phyloP scores from a whole-genome alignment of 2,888 invertebrate species.

The Holacanthella duospinosa region DNA sequence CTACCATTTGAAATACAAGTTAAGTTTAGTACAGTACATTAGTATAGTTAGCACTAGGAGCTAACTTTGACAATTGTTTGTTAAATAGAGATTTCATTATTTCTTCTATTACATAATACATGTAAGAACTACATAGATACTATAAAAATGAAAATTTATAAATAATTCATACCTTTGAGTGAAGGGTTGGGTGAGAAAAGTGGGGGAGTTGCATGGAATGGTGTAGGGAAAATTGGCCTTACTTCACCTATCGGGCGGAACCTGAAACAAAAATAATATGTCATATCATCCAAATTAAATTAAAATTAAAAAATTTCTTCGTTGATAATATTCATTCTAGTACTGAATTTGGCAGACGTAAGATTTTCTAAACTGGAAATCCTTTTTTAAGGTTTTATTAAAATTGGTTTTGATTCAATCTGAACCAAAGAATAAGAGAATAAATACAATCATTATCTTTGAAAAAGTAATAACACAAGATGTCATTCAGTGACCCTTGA shows the following conservation, averaged over 20 bases:
- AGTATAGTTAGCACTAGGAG: not conserved
- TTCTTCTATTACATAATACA: too few species aligned
- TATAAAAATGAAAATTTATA: not conserved
- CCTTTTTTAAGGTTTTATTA: not conserved
- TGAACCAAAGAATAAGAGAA: too few species aligned
- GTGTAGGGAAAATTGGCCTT: slow-evolving; percentile 15
- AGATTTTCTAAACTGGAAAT: not conserved
- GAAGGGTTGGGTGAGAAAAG: slow-evolving; percentile 21
- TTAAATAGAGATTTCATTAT: too few species aligned
- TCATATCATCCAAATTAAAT: not conserved
- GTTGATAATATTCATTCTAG: not conserved
- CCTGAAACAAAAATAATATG: not conserved
- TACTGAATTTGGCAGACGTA: not conserved
- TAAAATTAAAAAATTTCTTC: not conserved
- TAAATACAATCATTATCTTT: too few species aligned
- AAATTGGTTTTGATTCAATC: not conserved
- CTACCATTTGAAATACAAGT: too few species aligned
- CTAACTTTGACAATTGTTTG: too few species aligned
- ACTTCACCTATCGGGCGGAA: slow-evolving; percentile 21
- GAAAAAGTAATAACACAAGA: too few species aligned
- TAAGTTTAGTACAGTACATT: too few species aligned
- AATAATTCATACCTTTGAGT: slow-evolving; percentile 15
- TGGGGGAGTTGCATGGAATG: slow-evolving; percentile 22
- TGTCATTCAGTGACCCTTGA: too few species aligned
- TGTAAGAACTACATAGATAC: not conserved